phyloP scores from a whole-genome alignment of 2,888 invertebrate species.

The Prosapia bicincta region DNA sequence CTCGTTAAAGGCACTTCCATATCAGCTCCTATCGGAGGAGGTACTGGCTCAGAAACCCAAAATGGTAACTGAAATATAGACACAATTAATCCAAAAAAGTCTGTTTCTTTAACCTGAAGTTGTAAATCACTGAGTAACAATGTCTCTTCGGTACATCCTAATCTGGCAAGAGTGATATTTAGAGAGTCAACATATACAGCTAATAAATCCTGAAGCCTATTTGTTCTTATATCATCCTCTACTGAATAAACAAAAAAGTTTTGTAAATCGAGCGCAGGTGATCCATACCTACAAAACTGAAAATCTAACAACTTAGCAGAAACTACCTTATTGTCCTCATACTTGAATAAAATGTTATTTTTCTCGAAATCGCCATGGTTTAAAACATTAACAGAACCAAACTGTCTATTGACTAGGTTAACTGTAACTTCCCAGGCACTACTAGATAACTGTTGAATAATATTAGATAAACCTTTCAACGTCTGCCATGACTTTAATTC shows the following conservation, averaged over 20 bases:
- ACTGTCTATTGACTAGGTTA: neutral
- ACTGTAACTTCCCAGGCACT: neutral
- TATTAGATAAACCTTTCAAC: neutral
- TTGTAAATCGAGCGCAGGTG: neutral
- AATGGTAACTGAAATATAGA: neutral
- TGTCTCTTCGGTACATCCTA: neutral
- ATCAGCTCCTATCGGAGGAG: neutral
- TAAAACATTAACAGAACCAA: neutral
- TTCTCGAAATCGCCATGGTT: neutral
- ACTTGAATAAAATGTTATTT: neutral
- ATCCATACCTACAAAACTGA: neutral
- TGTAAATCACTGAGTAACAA: neutral
- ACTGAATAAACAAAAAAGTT: neutral
- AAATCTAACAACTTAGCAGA: neutral
- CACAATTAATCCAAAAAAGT: neutral
- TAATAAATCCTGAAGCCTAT: neutral
- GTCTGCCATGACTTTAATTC: neutral
- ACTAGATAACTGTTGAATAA: neutral
- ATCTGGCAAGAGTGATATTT: neutral
- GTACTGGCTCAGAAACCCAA: neutral
- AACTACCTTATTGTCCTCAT: neutral
- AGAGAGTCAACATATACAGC: neutral
- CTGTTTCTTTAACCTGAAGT: neutral
- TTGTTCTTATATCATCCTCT: neutral
- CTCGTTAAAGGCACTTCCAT: neutral